These are phyloP conservation scores for Etheostoma spectabile DNA, from an alignment of 2,113 vertebrate genomes.

Conservation along the genomic window DNA sequence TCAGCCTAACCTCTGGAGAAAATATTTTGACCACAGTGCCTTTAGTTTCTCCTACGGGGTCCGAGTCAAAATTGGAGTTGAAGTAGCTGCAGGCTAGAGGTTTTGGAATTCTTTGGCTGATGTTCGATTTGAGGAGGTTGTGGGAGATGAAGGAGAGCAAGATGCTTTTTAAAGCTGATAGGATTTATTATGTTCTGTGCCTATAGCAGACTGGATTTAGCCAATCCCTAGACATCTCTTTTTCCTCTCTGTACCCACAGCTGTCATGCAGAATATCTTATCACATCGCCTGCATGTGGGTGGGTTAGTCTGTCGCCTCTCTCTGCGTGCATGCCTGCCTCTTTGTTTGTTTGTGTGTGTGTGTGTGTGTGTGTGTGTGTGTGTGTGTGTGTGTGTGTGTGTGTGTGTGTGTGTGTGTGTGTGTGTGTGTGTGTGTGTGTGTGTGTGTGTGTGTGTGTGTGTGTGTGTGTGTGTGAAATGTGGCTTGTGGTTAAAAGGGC, in stretches of 20 bases:
- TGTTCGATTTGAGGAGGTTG: constrained; percentile 47
- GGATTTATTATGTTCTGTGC: constrained; percentile 70
- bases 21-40: constrained; percentile 52
- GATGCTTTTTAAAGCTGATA: constrained; percentile 66
- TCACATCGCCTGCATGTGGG: constrained; percentile 54
- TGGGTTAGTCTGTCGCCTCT: constrained; percentile 53
- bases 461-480: constrained; percentile 57
- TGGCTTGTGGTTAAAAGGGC: constrained; percentile 71
- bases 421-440: constrained; percentile 27
- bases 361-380: constrained; percentile 15
- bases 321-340: background rate
- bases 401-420: constrained; percentile 32
- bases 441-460: constrained; percentile 27
- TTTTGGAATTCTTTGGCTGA: constrained; percentile 50
- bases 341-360: constrained; percentile 1
- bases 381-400: background rate
- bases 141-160: constrained; percentile 56
- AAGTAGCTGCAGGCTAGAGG: constrained; percentile 68
- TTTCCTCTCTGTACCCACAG: constrained; percentile 53
- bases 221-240: constrained; percentile 66
- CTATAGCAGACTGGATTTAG: constrained; percentile 67
- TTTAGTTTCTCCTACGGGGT: constrained; percentile 46
- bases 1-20: constrained; percentile 63
- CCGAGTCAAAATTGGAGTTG: constrained; percentile 61
- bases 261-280: constrained; percentile 71